Evolutionary conservation across 1,140 invertebrate species (phyloP), one percentile per base, ranked within the genome.

Genomic region (Thalassaphorura encarpata): DNA sequence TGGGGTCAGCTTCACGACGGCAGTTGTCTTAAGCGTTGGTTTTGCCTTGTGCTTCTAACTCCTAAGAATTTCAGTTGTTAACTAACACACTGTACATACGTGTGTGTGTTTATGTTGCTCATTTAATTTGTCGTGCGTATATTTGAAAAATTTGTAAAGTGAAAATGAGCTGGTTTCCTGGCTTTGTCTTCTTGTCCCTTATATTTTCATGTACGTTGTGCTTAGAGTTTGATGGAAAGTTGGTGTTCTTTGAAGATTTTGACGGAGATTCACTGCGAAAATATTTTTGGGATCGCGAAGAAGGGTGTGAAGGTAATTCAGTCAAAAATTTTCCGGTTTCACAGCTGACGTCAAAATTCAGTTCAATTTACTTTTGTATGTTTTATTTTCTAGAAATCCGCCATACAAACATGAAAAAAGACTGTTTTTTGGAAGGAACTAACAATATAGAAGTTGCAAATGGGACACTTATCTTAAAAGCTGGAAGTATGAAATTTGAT

Each of bases 161-260:
- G n/a, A n/a, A n/a, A n/a, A n/a, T n/a, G n/a, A n/a, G n/a, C n/a
- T 36, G 33, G 33, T 36, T 11, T 36, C 33, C 33, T 11, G 33
- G 11, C n/a, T n/a, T n/a, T 36, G 11, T 11, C 33, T 36, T 36
- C 33, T 36, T n/a, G 11, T 36, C 33, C 33, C n/a, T n/a, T n/a
- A 36, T 36, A 11, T 11, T 36, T n/a, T 36, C 33, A n/a, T 11
- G 11, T 11, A 11, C 33, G 11, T 36, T 11, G 33, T 36, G n/a
- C 33, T n/a, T n/a, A 36, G 48, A 51, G 8, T 51, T 21, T 26
- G 48, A 51, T 5, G 48, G 48, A 16, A 39, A 26, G 5, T 29
- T 51, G 11, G 29, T 58, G 8, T 58, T 58, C 26, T 5, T 28
- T 39, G 56, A 58, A 21, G 42, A 58, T 33, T 58, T 58, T 53